Evolutionary conservation across 2,888 invertebrate species (phyloP).

Genomic region (Chaitophorus viminalis): DNA sequence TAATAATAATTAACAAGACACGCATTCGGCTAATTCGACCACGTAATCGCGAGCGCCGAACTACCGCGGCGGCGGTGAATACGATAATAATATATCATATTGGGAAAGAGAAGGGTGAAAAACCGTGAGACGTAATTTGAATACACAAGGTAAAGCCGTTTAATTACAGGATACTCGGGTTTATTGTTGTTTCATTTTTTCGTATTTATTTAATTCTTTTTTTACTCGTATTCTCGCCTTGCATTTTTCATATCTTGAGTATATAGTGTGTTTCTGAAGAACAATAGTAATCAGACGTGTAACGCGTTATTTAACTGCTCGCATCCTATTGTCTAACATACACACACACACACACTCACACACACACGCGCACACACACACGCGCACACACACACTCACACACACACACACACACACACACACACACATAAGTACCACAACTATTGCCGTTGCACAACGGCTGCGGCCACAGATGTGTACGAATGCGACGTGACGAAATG

Average conservation of each 20-base stretch:
- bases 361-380: not conserved
- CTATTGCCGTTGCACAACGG: not conserved
- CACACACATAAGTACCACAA: not conserved
- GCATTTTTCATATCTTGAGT: constrained; percentile 5
- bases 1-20: constrained; percentile 21
- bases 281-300: constrained; percentile 51
- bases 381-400: not conserved
- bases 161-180: constrained; percentile 38
- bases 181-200: constrained; percentile 40
- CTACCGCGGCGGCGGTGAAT: not conserved
- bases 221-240: not conserved
- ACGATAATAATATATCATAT: not conserved
- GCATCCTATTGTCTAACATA: constrained; percentile 29
- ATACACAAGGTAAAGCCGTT: not conserved
- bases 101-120: constrained; percentile 13
- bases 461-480: too few species aligned
- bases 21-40: not conserved
- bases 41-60: not conserved
- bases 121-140: constrained; percentile 21
- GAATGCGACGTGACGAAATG: constrained; percentile 41
- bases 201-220: not conserved
- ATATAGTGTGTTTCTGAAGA: not conserved
- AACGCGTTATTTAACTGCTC: constrained; percentile 46
- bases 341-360: not conserved
- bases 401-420: not conserved